Evolutionary conservation across 2,797 vertebrate genomes (phyloP), one percentile per base, ranked within the genome.

Genomic region (Enteromius fasciolatus): DNA sequence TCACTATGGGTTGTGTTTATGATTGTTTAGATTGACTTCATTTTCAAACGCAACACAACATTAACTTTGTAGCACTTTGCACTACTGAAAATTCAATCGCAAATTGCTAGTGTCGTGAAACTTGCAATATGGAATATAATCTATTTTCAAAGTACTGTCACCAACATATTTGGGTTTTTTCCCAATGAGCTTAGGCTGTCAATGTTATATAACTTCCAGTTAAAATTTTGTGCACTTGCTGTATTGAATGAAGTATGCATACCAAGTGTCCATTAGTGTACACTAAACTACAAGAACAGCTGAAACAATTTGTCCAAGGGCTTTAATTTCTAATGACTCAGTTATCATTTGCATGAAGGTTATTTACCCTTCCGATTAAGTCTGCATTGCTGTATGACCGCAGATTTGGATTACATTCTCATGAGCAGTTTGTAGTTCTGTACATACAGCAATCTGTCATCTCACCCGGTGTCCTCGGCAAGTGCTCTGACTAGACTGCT

Each of bases 371-470:
- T 52, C 68, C 59, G 61, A 68, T 77, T 79, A 52, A 66, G 44
- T 64, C 70, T 73, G 70, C 72, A 76, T 81, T 83, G 67, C 44
- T 33, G 54, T 63, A 76, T 78, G 83, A 80, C 70, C 66, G 75
- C 48, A 77, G 25, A 83, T 77, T 59, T 64, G 61, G 44, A 69
- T 70, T 76, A 83, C 69, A 81, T 68, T 83, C 78, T 80, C 83
- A 44, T 23, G 59, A 54, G 72, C 36, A 67, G 69, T 74, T 68
- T 46, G 31, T 80, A 70, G 75, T 76, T 63, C 78, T 80, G 75
- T 76, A 83, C 64, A 74, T 70, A 80, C 76, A 85, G 80, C 85
- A 83, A 79, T 86, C 59, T 80, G 80, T 86, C 84, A 84, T 79
- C 73, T 80, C 86, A 80, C 80, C 67, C 85, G 79, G 33, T 82